A percentile compares a stretch with the other conserved stretches of the same genome.
Evolutionary conservation across 2,797 vertebrate species (phyloP).

Genomic region (Sebastes umbrosus): DNA sequence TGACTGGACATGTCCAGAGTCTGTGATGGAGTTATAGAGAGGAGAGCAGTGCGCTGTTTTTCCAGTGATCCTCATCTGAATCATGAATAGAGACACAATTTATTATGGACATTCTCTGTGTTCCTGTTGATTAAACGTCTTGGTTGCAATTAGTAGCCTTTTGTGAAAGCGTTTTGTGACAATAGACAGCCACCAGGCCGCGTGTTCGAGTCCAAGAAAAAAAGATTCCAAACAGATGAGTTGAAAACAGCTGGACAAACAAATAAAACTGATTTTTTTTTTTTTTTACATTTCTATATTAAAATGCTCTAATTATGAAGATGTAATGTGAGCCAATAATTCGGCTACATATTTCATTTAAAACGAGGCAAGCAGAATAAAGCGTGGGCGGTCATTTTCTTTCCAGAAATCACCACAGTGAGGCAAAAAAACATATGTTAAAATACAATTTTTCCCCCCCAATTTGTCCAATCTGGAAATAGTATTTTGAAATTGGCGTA

Average conservation of each 20-base stretch:
- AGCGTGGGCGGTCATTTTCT: not conserved
- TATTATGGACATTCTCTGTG: not conserved
- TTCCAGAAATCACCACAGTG: not conserved
- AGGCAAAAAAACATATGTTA: not conserved
- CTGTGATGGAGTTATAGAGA: not conserved
- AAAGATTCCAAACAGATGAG: not conserved
- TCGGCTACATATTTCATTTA: not conserved
- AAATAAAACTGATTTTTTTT: not conserved
- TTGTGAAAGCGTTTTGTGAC: not conserved
- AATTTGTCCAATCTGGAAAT: not conserved
- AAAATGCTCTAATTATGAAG: not conserved
- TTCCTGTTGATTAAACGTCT: not conserved
- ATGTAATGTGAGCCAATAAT: not conserved
- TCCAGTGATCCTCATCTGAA: constrained; percentile 16
- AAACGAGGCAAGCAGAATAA: not conserved
- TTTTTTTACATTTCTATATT: not conserved
- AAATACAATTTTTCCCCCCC: not conserved
- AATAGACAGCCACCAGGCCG: constrained; percentile 6
- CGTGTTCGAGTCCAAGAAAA: not conserved
- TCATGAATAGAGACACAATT: constrained; percentile 2
- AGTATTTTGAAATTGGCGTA: not conserved
- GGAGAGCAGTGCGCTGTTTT: not conserved
- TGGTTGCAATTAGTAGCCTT: not conserved
- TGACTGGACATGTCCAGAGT: not conserved
- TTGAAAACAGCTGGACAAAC: not conserved